Percentiles rank a stretch among this genome's conserved stretches.
These are phyloP conservation scores for Emydoidea blandingii DNA, from an alignment of 2,797 vertebrate genomes.

Conservation along the genomic window DNA sequence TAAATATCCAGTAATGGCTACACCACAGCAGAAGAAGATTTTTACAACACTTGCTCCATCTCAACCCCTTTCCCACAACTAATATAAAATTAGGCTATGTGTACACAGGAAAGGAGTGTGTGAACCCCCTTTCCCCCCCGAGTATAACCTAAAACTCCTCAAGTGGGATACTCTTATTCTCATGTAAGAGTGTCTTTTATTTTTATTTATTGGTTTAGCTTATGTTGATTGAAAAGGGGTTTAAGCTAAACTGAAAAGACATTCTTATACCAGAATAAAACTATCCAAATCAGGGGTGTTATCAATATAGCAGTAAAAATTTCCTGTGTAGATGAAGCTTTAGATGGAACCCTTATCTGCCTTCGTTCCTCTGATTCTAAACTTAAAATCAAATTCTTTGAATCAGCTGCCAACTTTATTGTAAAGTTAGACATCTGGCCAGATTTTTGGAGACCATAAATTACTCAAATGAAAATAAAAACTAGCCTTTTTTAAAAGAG, in stretches of 20 bases:
- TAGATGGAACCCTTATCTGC: not conserved
- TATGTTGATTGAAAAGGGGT: not conserved
- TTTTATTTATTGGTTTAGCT: not conserved
- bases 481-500: not conserved
- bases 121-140: too few species aligned
- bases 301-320: not conserved
- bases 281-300: not conserved
- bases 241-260: not conserved
- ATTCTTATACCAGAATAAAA: not conserved
- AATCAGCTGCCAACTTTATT: not conserved
- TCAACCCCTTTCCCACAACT: not conserved
- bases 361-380: not conserved
- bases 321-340: not conserved
- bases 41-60: not conserved
- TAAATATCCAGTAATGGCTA: not conserved
- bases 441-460: not conserved
- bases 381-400: not conserved
- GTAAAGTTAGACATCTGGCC: not conserved
- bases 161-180: not conserved
- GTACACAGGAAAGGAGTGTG: not conserved
- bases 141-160: too few species aligned
- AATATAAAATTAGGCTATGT: not conserved
- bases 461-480: not conserved
- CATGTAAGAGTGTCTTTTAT: not conserved
- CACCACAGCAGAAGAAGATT: not conserved